A percentile compares a stretch with the other conserved stretches of the same genome.
Evolutionary conservation across 2,888 invertebrate genomes (phyloP).

Genomic region (Microchrysa polita): DNA sequence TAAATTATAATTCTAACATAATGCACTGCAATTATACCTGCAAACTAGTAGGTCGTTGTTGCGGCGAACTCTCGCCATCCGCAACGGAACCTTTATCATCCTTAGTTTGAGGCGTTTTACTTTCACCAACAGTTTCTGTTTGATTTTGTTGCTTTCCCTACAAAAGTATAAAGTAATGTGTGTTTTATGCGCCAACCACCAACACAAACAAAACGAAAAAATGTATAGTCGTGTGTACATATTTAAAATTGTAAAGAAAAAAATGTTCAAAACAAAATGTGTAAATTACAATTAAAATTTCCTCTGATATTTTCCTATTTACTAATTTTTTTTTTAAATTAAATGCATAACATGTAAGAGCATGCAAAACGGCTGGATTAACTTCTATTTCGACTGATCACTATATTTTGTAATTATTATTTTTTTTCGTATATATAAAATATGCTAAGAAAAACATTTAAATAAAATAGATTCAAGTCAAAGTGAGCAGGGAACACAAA

Average conservation of each 20-base stretch:
- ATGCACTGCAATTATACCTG: constrained; percentile 48
- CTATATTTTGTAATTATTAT: too few relatives aligned
- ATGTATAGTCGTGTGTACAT: constrained; percentile 2
- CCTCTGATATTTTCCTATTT: neutral
- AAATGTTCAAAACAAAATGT: neutral
- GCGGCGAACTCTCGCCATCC: constrained; percentile 51
- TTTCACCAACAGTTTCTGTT: constrained; percentile 51
- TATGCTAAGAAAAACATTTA: neutral
- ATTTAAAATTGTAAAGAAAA: neutral
- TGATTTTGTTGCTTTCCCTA: constrained; percentile 54
- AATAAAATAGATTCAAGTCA: neutral
- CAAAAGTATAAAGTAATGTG: constrained; percentile 50
- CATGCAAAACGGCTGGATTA: constrained; percentile 41
- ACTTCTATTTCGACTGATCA: neutral
- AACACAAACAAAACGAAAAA: constrained; percentile 40
- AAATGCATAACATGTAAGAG: constrained; percentile 32
- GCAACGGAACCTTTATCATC: constrained; percentile 51
- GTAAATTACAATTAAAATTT: neutral
- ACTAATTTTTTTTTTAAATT: neutral
- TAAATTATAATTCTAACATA: neutral
- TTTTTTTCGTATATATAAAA: neutral
- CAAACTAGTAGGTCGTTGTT: constrained; percentile 53
- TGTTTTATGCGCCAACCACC: constrained; percentile 47
- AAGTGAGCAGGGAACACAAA: constrained; percentile 25
- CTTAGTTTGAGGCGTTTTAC: constrained; percentile 52